These are phyloP conservation scores for Sciurus vulgaris DNA, from an alignment of 2,797 vertebrate genomes.

Conservation along the genomic window DNA sequence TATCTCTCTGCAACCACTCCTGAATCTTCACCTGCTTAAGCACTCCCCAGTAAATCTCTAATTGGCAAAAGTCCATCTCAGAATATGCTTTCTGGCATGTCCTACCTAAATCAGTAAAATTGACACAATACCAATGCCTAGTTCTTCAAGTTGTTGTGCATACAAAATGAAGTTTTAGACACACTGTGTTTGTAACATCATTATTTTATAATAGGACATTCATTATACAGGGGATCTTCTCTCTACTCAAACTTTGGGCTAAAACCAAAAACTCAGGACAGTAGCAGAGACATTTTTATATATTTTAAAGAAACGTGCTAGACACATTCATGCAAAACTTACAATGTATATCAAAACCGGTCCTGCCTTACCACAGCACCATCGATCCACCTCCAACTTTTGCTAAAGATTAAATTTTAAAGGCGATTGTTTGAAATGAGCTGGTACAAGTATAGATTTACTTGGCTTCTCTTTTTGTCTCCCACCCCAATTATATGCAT, in stretches of 20 bases:
- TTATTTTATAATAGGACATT: slow-evolving; percentile 29
- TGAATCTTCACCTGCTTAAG: accelerated
- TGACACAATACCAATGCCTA: not conserved
- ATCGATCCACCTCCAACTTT: not conserved
- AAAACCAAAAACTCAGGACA: not conserved
- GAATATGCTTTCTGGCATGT: not conserved
- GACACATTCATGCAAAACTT: not conserved
- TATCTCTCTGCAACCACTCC: not conserved
- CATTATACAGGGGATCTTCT: not conserved
- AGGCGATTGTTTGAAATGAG: not conserved
- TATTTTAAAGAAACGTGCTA: slow-evolving; percentile 57
- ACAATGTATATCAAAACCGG: not conserved
- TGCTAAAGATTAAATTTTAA: slow-evolving; percentile 8
- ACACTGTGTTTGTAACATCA: not conserved
- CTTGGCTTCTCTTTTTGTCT: not conserved
- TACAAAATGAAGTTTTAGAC: not conserved
- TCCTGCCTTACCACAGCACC: not conserved
- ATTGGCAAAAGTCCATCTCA: not conserved
- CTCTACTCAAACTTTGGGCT: not conserved
- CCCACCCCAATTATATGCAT: not conserved
- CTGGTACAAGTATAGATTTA: not conserved
- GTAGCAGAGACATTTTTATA: slow-evolving; percentile 5
- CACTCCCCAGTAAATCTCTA: not conserved
- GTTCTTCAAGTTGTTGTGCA: not conserved
- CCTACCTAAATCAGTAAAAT: not conserved